Conservation (phyloP, 2,113 vertebrate genomes). For the Alligator mississippiensis region DNA sequence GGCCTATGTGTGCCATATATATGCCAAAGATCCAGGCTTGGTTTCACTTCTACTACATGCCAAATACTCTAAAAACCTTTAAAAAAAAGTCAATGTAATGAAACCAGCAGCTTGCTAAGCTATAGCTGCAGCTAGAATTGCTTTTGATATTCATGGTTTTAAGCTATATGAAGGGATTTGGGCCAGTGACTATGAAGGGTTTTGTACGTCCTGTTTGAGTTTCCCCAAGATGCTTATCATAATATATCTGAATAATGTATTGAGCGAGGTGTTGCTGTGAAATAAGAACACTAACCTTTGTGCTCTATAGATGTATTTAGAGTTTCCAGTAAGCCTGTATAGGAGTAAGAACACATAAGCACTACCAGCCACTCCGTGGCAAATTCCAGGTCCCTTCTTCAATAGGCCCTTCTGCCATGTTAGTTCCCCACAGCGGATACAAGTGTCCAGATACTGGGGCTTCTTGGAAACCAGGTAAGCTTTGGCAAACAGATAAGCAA, state of each 20-base stretch:
- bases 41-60: not conserved
- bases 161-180: rapidly evolving
- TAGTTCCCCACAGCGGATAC: constrained; percentile 89
- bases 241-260: not conserved
- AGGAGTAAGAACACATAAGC: constrained; percentile 91
- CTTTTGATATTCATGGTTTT: not conserved
- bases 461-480: constrained; percentile 91
- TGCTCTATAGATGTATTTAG: constrained; percentile 90
- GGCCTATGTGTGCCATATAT: not conserved
- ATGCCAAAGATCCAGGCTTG: not conserved
- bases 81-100: not conserved
- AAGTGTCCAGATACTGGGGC: constrained; percentile 91
- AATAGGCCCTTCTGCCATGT: constrained; percentile 91
- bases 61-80: not conserved
- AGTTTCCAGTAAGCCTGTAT: constrained; percentile 89
- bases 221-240: rapidly evolving
- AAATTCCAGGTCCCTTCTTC: constrained; percentile 93
- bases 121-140: not conserved
- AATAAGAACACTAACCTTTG: constrained; percentile 82
- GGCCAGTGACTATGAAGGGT: not conserved
- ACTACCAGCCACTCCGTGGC: constrained; percentile 89
- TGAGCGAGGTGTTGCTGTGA: not conserved
- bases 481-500: constrained; percentile 92
- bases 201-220: not conserved
- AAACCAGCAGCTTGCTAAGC: not conserved